phyloP scores from a whole-genome alignment of 2,888 invertebrate species.

The Abrostola triplasia region DNA sequence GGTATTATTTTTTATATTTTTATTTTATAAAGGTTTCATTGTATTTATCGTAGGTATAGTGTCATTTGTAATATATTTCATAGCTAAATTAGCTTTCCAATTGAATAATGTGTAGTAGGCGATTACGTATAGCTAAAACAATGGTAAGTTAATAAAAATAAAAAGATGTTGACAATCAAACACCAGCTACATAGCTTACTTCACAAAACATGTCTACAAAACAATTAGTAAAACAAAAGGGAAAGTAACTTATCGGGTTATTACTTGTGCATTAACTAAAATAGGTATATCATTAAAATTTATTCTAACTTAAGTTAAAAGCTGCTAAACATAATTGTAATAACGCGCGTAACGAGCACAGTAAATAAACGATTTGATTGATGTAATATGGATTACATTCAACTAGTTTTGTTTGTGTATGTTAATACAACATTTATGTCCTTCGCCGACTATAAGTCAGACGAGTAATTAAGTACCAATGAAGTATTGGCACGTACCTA shows the following conservation, averaged over 20 bases:
- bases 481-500: conserved; percentile 40
- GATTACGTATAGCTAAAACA: conserved; percentile 80
- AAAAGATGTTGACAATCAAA: conserved; percentile 42
- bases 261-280: conserved; percentile 83
- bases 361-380: conserved; percentile 62
- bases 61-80: conserved; percentile 84
- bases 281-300: conserved; percentile 76
- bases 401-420: conserved; percentile 62
- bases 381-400: conserved; percentile 70
- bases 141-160: conserved; percentile 67
- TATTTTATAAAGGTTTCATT: conserved; percentile 86
- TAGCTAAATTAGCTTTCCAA: conserved; percentile 80
- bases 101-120: conserved; percentile 87
- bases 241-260: conserved; percentile 77
- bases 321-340: conserved; percentile 82
- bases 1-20: conserved; percentile 73
- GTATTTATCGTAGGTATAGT: conserved; percentile 86
- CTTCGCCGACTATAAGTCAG: conserved; percentile 40
- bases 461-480: conserved; percentile 45
- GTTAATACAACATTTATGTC: conserved; percentile 57
- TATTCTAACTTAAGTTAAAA: conserved; percentile 82
- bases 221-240: conserved; percentile 58
- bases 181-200: conserved; percentile 48
- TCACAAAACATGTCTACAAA: conserved; percentile 46
- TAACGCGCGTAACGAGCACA: conserved; percentile 65